Evolutionary conservation across 92 coral and sea anemone species (phyloP), one percentile per base, ranked within the genome.

Genomic region (Meandrina meandrites): DNA sequence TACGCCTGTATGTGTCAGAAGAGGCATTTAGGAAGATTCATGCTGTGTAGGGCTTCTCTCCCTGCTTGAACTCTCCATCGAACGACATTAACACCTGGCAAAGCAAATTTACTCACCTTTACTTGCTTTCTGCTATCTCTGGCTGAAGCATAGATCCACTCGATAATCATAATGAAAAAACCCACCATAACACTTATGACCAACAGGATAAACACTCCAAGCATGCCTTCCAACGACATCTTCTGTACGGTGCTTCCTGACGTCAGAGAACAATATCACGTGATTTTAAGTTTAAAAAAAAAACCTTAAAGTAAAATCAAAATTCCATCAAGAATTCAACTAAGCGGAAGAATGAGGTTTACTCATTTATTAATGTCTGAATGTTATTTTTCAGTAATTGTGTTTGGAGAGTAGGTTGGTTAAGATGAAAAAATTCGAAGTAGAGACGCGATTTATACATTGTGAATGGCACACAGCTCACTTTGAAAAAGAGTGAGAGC

Each of bases 171-270:
- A 36, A 94, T 40, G 16, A 91, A 60, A 24, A 84, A 81, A 7
- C 96, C 96, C 34, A 91, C 75, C 34, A 62, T 84, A 31, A 89
- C 86, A 22, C 96, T 89, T 54, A 87, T 85, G 72, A 70, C 92
- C 82, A 94, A 80, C 69, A 91, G 90, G 31, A 91, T 87, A 24
- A 91, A 89, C 81, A 94, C 96, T 37, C 96, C 96, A 75, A 94
- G 87, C 96, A 94, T 94, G 88, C 89, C 88, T 36, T 94, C 53
- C 22, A 94, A 84, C 42, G 89, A 70, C 71, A 94, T 86, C 83
- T 75, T 91, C 80, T 92, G 91, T 13, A 89, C 88, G 15, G 77
- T 74, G 60, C 42, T 72, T 15, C 87, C 87, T 84, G 86, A 40
- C 17, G 36, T 66, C 28, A 12, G 51, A 48, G 7, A 66, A 67